These are phyloP conservation scores for Paraplagusia blochii DNA, from an alignment of 2,113 vertebrate genomes.

Conservation along the genomic window DNA sequence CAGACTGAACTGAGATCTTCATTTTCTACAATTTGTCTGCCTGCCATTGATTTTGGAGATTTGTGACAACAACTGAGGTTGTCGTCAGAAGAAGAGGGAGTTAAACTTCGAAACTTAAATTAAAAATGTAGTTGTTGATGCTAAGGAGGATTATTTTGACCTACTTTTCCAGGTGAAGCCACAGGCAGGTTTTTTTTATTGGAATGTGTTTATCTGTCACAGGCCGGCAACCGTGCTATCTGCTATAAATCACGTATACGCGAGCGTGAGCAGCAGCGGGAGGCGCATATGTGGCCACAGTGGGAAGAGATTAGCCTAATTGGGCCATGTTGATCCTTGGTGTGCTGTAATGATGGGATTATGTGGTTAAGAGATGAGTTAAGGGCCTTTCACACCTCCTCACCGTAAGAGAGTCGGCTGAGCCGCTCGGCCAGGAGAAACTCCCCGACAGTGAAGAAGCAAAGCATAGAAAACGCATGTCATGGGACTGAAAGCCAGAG, in stretches of 20 bases:
- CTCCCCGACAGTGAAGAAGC: background rate
- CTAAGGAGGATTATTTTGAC: too few relatives aligned
- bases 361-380: constrained; percentile 57
- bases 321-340: constrained; percentile 60
- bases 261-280: constrained; percentile 39
- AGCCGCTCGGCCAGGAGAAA: constrained; percentile 6
- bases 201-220: constrained; percentile 35
- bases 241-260: too few relatives aligned
- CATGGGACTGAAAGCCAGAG: constrained; percentile 23
- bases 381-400: constrained; percentile 43
- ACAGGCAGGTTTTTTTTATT: background rate
- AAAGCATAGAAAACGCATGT: background rate
- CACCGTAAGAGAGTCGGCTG: constrained; percentile 34
- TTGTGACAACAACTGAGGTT: constrained; percentile 33
- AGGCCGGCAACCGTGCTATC: constrained; percentile 1
- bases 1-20: constrained; percentile 21
- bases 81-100: constrained; percentile 23
- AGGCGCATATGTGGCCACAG: constrained; percentile 31
- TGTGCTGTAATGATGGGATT: constrained; percentile 66
- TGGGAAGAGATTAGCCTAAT: constrained; percentile 65
- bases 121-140: too few relatives aligned
- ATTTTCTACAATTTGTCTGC: constrained; percentile 52
- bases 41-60: constrained; percentile 42
- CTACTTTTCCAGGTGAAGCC: background rate
- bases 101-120: too few relatives aligned